Conservation (phyloP, 2,113 vertebrate species). For the Deroptyus accipitrinus region DNA sequence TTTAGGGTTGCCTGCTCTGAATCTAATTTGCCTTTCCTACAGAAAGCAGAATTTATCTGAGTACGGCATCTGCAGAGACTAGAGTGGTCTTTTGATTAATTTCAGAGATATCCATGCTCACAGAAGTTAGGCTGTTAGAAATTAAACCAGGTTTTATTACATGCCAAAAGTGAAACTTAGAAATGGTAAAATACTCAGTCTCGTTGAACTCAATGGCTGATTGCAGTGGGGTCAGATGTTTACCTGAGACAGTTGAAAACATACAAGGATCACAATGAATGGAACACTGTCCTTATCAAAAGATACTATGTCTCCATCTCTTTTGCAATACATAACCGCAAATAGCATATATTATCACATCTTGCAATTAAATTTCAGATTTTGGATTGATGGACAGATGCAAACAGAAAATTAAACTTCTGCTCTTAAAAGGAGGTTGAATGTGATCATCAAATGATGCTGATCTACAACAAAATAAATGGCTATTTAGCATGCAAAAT, state of each 20-base stretch:
- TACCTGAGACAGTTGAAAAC: not conserved
- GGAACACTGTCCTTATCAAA: not conserved
- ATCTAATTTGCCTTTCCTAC: not conserved
- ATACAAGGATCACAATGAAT: not conserved
- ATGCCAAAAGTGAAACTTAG: not conserved
- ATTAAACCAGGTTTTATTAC: not conserved
- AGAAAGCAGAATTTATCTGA: not conserved
- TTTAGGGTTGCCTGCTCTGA: not conserved
- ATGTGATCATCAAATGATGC: not conserved
- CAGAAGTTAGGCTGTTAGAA: not conserved
- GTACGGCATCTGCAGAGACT: not conserved
- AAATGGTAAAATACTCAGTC: not conserved
- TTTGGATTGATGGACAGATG: constrained; percentile 9
- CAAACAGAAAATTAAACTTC: constrained; percentile 5
- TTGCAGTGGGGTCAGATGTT: not conserved
- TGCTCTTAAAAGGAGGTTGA: not conserved
- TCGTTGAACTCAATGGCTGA: not conserved
- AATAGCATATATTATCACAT: not conserved
- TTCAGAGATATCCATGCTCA: not conserved
- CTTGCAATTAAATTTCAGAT: not conserved
- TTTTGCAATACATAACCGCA: not conserved
- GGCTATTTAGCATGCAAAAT: not conserved
- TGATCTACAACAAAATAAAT: not conserved
- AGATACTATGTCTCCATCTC: not conserved
- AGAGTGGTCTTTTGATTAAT: not conserved